phyloP scores from a whole-genome alignment of 2,888 invertebrate species.

The Melipona beecheii region DNA sequence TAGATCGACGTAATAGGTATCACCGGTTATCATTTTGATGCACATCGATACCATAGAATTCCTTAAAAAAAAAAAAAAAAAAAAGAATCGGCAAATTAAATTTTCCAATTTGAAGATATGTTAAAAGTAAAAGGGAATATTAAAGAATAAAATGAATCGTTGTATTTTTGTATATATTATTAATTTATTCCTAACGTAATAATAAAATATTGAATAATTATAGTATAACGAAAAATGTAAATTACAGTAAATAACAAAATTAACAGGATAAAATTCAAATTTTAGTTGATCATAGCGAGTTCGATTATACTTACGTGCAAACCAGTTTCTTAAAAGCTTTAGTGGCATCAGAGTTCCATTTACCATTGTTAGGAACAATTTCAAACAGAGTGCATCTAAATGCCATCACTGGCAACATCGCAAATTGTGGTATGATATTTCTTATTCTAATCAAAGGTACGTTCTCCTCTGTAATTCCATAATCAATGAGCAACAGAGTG shows the following conservation, averaged over 20 bases:
- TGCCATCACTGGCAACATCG: constrained; percentile 83
- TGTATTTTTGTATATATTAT: too few relatives aligned
- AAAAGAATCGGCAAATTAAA: too few relatives aligned
- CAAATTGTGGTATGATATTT: constrained; percentile 33
- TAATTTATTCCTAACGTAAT: too few relatives aligned
- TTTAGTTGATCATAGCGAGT: background rate
- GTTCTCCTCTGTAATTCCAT: constrained; percentile 86
- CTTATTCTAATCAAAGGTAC: constrained; percentile 84
- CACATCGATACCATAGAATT: constrained; percentile 70
- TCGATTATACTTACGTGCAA: constrained; percentile 37
- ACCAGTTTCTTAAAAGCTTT: constrained; percentile 74
- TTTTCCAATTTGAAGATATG: background rate
- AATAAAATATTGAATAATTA: background rate
- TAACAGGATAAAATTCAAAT: too few relatives aligned
- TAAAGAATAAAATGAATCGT: too few relatives aligned
- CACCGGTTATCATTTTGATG: constrained; percentile 66
- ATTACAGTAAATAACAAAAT: background rate
- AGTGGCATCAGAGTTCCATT: constrained; percentile 86
- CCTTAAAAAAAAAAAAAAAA: constrained; percentile 7
- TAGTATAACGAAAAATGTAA: background rate
- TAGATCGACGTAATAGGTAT: constrained; percentile 82
- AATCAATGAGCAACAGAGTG: constrained; percentile 88
- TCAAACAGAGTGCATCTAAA: constrained; percentile 87
- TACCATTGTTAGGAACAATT: constrained; percentile 84
- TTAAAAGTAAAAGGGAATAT: background rate